Evolutionary conservation across 2,888 invertebrate genomes (phyloP), one percentile per base, ranked within the genome.

Genomic region (Protula sp.): DNA sequence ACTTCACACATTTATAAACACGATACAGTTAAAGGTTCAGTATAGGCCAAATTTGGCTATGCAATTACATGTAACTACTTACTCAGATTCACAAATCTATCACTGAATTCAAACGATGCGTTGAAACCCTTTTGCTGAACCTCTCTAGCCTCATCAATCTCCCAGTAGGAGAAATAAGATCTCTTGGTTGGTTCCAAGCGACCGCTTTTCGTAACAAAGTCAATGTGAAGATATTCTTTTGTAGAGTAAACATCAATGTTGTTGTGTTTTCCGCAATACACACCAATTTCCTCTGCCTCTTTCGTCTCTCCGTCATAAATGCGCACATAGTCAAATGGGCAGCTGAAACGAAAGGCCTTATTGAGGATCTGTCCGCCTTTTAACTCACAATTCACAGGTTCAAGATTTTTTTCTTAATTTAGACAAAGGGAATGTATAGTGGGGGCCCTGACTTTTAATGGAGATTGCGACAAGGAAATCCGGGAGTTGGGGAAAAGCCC

Each of bases 41-140:
- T n/a, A n/a, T n/a, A n/a, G n/a, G n/a, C n/a, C n/a, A n/a, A n/a
- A n/a, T n/a, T n/a, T n/a, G n/a, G n/a, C n/a, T n/a, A n/a, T n/a
- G n/a, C n/a, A n/a, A n/a, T n/a, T n/a, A n/a, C n/a, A n/a, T n/a
- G n/a, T n/a, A n/a, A n/a, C n/a, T n/a, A n/a, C n/a, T n/a, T 52
- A 14, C 24, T 28, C 22, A 98, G 87, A 86, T 94, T 93, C 84
- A 98, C 97, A 86, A 95, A 98, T 85, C 91, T 89, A 84, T 94
- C 92, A 75, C 95, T 95, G 85, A 99, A 98, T 86, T 95, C 94
- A 85, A 92, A 99, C 83, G 94, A 92, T 81, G 94, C 95, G 85
- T 92, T 92, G 86, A 95, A 99, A 81, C 98, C 99, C 82, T 95
- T 88, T 85, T 97, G 95, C 85, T 95, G 94, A 47, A 75, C 74